A percentile compares a stretch with the other conserved stretches of the same genome.
Conservation (phyloP, 2,797 vertebrate genomes). For the Taeniopygia guttata region DNA sequence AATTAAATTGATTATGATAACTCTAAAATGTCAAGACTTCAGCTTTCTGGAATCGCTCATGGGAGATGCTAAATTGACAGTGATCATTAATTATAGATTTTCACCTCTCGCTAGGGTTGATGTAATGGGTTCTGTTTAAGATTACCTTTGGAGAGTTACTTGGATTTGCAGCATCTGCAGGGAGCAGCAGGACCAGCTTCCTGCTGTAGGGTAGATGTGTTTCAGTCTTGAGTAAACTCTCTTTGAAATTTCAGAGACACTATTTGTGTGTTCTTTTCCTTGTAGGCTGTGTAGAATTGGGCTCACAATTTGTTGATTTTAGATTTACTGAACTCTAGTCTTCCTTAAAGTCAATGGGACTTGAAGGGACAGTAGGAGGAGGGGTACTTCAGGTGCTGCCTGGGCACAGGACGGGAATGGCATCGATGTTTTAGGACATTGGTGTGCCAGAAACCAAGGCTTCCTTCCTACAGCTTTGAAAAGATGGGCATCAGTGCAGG, state of each 20-base stretch:
- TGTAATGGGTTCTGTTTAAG: not conserved
- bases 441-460: not conserved
- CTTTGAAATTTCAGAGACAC: fast-evolving
- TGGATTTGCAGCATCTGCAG: not conserved
- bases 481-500: not conserved
- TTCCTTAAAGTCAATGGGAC: not conserved
- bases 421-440: fast-evolving
- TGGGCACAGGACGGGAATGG: not conserved
- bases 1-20: conserved; percentile 53
- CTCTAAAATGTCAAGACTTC: conserved; percentile 32
- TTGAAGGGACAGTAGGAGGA: not conserved
- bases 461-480: not conserved
- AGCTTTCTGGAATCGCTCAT: not conserved
- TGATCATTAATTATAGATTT: conserved; percentile 51
- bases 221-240: not conserved
- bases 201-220: not conserved
- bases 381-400: not conserved
- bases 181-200: not conserved
- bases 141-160: not conserved
- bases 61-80: conserved; percentile 32
- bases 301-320: not conserved
- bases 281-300: not conserved
- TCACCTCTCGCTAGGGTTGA: conserved; percentile 13
- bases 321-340: not conserved
- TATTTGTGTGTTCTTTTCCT: not conserved